A percentile compares a stretch with the other conserved stretches of the same genome.
Evolutionary conservation across 1,140 invertebrate species (phyloP).

Genomic region (Drosophila hydei): DNA sequence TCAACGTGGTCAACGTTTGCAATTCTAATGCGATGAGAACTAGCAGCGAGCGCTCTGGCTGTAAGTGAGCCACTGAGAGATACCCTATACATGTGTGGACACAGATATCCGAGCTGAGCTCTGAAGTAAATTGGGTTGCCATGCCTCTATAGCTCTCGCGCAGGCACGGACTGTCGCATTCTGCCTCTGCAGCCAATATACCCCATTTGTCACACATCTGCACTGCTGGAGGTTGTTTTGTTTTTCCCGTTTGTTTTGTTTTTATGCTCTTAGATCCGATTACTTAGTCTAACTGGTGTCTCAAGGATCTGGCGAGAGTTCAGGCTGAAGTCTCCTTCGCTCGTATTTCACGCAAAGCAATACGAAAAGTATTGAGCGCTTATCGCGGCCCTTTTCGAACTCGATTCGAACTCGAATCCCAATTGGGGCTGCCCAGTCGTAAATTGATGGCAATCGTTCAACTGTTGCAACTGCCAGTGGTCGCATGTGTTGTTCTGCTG

Average conservation of each 20-base stretch:
- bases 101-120: too few species aligned
- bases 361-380: slow-evolving; percentile 9
- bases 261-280: slow-evolving; percentile 6
- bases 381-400: slow-evolving; percentile 24
- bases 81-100: too few species aligned
- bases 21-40: slow-evolving; percentile 9
- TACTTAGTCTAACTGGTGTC: neutral
- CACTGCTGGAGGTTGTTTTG: neutral
- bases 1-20: neutral
- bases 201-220: neutral
- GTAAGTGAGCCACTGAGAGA: too few species aligned
- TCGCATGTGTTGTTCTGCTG: slow-evolving; percentile 9
- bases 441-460: slow-evolving; percentile 39
- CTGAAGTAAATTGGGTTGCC: too few species aligned
- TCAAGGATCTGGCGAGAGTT: slow-evolving; percentile 8
- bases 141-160: too few species aligned
- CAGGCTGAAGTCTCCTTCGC: neutral
- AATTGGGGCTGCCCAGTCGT: slow-evolving; percentile 27
- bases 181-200: neutral
- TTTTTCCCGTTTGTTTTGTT: neutral
- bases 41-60: too few species aligned
- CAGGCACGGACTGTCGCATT: too few species aligned
- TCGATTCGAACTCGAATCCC: neutral
- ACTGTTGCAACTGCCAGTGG: slow-evolving; percentile 32
- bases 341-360: slow-evolving; percentile 21